These are phyloP conservation scores for Gyps fulvus DNA, from an alignment of 2,113 vertebrate genomes.

Conservation along the genomic window DNA sequence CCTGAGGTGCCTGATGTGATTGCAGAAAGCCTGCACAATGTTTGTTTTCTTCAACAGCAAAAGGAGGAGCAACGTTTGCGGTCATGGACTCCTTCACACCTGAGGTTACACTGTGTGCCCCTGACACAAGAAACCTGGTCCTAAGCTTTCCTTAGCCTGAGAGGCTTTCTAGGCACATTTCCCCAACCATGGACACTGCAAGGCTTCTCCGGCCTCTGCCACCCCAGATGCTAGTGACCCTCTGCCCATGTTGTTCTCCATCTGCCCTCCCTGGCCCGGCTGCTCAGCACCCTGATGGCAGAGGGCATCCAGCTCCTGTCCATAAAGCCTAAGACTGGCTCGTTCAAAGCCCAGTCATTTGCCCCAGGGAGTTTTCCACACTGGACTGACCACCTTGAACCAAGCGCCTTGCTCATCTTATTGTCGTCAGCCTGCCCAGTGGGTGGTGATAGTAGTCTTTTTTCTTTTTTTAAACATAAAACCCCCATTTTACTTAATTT, in stretches of 20 bases:
- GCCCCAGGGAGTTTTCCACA: neutral
- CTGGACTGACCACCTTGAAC: fast-evolving
- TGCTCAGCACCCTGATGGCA: neutral
- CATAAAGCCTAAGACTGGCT: neutral
- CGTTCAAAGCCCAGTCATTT: neutral
- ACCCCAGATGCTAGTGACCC: no score
- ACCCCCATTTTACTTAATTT: neutral
- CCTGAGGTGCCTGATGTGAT: neutral
- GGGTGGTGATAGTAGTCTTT: fast-evolving
- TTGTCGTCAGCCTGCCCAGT: neutral
- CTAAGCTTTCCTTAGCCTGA: neutral
- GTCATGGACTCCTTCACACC: neutral
- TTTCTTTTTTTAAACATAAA: neutral
- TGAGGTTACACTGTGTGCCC: neutral
- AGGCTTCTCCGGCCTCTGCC: neutral
- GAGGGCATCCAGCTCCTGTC: neutral
- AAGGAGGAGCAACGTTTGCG: neutral
- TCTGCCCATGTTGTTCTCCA: neutral
- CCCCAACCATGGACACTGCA: neutral
- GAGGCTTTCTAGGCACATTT: neutral
- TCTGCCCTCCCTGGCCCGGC: neutral
- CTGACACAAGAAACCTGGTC: neutral
- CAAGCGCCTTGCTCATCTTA: neutral
- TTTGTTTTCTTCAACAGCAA: neutral
- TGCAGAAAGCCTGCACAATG: neutral